Evolutionary conservation across 1,140 invertebrate species (phyloP), one percentile per base, ranked within the genome.

Genomic region (Drosophila virilis): DNA sequence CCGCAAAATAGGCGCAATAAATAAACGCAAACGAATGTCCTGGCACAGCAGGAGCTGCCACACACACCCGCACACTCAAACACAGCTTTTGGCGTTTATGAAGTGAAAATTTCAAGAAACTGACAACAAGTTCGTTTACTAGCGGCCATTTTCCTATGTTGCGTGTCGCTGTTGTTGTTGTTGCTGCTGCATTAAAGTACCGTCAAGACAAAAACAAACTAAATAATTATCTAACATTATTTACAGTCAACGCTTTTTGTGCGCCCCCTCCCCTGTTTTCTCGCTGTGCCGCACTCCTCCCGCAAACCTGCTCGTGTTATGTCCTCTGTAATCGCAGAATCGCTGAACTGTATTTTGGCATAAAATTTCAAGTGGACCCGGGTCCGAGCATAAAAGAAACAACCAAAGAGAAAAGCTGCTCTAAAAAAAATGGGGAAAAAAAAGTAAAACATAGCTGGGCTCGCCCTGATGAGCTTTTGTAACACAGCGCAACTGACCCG

Each of bases 161-260:
- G 1, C 8, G n/a, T 17, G 17, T 28, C 35, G 50, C n/a, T 5
- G 50, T 15, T 50, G 50, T 61, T 73, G 45, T 17, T 17, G 17
- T 61, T 68, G 58, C 62, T 67, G 59, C 43, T 74, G 74, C 57
- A 58, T 66, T 74, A 66, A 84, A 86, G 74, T 76, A 70, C 45
- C 74, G 60, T 66, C 46, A 71, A 62, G 57, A 46, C 42, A 72
- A 60, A 51, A 60, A 62, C 37, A 89, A 88, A 88, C 83, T 86
- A 88, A 88, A 89, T 89, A 88, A 88, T 88, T 88, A 88, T 89
- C 80, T 57, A 75, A 80, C 84, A 89, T 88, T 89, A 88, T 89
- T 88, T 89, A 88, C 84, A 89, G 80, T 89, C 85, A 69, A 74
- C 84, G 84, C 79, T 86, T 74, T 70, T 74, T 61, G 77, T 68